A percentile compares a stretch with the other conserved stretches of the same genome.
Conservation (phyloP, 1,140 invertebrate species). For the Cherax quadricarinatus region DNA sequence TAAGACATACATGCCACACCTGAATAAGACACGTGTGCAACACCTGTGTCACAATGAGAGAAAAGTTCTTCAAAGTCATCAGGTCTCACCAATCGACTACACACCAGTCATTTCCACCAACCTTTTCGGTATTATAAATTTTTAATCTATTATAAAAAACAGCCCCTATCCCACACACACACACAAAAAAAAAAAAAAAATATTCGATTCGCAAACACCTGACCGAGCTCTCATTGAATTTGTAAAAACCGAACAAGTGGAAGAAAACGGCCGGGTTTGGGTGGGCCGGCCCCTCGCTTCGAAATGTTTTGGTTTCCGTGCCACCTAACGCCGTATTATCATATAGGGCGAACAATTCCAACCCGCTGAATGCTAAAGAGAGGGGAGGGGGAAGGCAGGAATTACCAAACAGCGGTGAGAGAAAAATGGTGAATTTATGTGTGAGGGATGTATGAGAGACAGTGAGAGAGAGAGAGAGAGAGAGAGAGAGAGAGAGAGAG, state of each 20-base stretch:
- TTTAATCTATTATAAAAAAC: no score
- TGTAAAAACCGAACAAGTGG: slow-evolving; percentile 46
- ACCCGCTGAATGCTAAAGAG: slow-evolving; percentile 61
- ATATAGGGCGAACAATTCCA: slow-evolving; percentile 57
- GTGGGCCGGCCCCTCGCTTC: slow-evolving; percentile 34
- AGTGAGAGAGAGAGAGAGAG: slow-evolving; percentile 37
- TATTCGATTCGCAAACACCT: slow-evolving; percentile 29
- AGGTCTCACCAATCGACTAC: no score
- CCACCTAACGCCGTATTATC: slow-evolving; percentile 47
- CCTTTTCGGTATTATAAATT: no score
- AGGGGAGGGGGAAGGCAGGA: slow-evolving; percentile 37
- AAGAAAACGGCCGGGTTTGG: slow-evolving; percentile 46
- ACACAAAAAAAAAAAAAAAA: slow-evolving; percentile 23
- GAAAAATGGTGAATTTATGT: slow-evolving; percentile 48
- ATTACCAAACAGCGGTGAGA: slow-evolving; percentile 46
- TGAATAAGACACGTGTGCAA: no score
- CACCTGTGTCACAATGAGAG: no score
- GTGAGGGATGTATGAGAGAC: slow-evolving; percentile 15
- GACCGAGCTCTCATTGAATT: slow-evolving; percentile 53
- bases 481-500: slow-evolving; percentile 39
- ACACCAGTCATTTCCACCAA: no score
- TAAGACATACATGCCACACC: no score
- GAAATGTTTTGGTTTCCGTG: slow-evolving; percentile 49
- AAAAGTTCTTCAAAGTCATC: no score
- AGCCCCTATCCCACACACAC: no score